Conservation (phyloP, 2,113 vertebrate species). For the Conger conger region DNA sequence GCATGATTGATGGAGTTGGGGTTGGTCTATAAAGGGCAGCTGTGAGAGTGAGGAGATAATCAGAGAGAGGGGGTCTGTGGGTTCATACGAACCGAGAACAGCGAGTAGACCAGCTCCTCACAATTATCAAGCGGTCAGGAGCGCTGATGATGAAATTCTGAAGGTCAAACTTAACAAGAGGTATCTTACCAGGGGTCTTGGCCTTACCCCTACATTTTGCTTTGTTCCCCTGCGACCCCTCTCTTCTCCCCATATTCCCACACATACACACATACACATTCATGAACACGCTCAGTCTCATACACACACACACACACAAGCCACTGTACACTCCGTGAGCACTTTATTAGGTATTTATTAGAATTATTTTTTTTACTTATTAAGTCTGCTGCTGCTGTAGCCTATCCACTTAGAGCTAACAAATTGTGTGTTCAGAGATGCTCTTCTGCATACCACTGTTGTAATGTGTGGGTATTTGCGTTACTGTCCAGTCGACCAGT, state of each 20-base stretch:
- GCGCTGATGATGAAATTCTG: slow-evolving; percentile 98
- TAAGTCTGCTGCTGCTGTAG: no score
- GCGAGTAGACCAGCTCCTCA: slow-evolving; percentile 88
- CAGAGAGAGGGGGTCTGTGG: slow-evolving; percentile 88
- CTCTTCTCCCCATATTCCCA: background rate
- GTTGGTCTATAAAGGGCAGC: slow-evolving; percentile 98
- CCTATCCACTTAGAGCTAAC: no score
- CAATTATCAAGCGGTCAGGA: slow-evolving; percentile 96
- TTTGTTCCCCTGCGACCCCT: slow-evolving; percentile 62
- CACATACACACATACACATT: background rate
- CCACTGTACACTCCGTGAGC: no score
- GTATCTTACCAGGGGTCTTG: slow-evolving; percentile 90
- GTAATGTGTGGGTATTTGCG: no score
- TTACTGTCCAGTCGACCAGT: no score
- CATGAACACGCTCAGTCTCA: background rate
- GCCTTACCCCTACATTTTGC: slow-evolving; percentile 78
- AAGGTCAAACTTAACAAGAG: slow-evolving; percentile 99
- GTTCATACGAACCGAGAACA: slow-evolving; percentile 62
- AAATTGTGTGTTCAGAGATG: no score
- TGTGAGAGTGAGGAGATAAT: slow-evolving; percentile 96
- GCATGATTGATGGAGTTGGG: slow-evolving; percentile 97
- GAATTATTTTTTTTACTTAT: no score
- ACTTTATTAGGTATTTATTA: no score
- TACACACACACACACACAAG: slow-evolving; percentile 8
- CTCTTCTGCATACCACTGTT: no score